A percentile compares a stretch with the other conserved stretches of the same genome.
Conservation (phyloP, 2,888 invertebrate genomes). For the Resseliella maxima region DNA sequence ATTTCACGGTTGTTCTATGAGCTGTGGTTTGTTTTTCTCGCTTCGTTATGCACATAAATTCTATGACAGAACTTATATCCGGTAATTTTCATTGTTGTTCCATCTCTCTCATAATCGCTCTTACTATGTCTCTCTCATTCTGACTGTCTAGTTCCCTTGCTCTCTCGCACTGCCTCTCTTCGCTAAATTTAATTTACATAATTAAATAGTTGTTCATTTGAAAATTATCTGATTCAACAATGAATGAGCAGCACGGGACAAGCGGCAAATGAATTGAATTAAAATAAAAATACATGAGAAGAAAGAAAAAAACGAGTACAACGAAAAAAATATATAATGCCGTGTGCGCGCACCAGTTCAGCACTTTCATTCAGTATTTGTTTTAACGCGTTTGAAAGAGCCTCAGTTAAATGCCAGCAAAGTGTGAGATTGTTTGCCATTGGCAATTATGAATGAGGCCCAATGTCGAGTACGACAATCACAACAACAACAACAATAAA, state of each 20-base stretch:
- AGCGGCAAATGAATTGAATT: constrained; percentile 24
- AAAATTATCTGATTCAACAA: constrained; percentile 49
- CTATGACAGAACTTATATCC: constrained; percentile 36
- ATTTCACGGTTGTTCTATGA: constrained; percentile 9
- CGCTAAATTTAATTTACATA: constrained; percentile 48
- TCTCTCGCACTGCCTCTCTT: not conserved
- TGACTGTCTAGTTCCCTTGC: too few relatives aligned
- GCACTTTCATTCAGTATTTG: constrained; percentile 42
- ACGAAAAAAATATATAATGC: not conserved
- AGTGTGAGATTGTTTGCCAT: constrained; percentile 51
- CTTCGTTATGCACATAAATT: constrained; percentile 41
- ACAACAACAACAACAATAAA: not conserved
- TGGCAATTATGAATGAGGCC: constrained; percentile 50
- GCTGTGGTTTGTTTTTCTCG: constrained; percentile 36
- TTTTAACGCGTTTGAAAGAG: constrained; percentile 40
- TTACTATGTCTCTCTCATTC: too few relatives aligned
- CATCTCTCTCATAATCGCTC: too few relatives aligned
- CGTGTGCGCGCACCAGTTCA: not conserved
- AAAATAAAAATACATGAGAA: not conserved
- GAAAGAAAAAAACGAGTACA: not conserved
- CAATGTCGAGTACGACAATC: not conserved
- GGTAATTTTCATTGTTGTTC: not conserved
- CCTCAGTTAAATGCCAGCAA: not conserved
- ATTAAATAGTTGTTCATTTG: constrained; percentile 44
- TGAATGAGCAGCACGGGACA: constrained; percentile 41